A percentile compares a stretch with the other conserved stretches of the same genome.
Conservation (phyloP, 2,113 vertebrate species). For the Entelurus aequoreus region DNA sequence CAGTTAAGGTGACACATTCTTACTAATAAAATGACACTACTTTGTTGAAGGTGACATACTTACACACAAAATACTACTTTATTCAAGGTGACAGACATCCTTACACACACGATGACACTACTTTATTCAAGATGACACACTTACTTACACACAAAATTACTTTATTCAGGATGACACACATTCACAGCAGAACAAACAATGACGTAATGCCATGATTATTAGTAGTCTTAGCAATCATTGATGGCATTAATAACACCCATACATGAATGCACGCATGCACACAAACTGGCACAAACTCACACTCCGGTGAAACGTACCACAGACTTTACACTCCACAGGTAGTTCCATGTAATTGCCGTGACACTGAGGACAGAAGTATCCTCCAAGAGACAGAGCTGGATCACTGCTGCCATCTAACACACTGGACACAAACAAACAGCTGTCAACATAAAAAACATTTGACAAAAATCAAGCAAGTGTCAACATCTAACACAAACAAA, state of each 20-base stretch:
- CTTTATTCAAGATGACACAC: too few relatives aligned
- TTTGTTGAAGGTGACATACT: slow-evolving; percentile 50
- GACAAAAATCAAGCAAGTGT: too few relatives aligned
- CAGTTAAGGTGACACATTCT: background rate
- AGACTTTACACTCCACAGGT: slow-evolving; percentile 97
- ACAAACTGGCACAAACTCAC: background rate
- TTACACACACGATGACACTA: slow-evolving; percentile 39
- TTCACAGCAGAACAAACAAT: background rate
- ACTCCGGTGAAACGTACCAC: slow-evolving; percentile 73
- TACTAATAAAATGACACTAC: too few relatives aligned
- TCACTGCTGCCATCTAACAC: slow-evolving; percentile 82
- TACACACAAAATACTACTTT: slow-evolving; percentile 2
- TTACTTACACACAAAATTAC: slow-evolving; percentile 61
- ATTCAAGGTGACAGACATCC: slow-evolving; percentile 45
- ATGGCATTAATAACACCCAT: background rate
- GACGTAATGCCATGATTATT: background rate
- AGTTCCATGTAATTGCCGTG: slow-evolving; percentile 91
- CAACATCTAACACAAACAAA: background rate
- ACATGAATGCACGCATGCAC: background rate
- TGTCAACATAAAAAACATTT: too few relatives aligned
- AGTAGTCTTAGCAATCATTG: background rate
- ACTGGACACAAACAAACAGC: slow-evolving; percentile 54
- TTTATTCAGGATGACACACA: background rate
- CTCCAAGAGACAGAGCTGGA: slow-evolving; percentile 82
- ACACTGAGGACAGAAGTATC: slow-evolving; percentile 95